Evolutionary conservation across 1,140 invertebrate species (phyloP), one percentile per base, ranked within the genome.

Genomic region (Meloidogyne exigua): DNA sequence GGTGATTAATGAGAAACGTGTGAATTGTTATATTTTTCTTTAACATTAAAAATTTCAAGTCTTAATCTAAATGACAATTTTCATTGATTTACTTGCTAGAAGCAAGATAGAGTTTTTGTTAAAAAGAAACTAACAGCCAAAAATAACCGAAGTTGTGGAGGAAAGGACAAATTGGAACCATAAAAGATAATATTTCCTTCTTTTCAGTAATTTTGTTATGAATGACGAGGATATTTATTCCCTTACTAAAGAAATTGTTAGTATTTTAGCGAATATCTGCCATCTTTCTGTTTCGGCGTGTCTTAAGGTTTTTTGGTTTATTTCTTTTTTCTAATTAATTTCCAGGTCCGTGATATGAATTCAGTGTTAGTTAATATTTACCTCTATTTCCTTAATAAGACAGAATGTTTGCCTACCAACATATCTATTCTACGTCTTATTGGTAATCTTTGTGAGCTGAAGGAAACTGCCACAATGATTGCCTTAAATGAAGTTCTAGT

Each of bases 201-300:
- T 57, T n/a, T 57, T 21, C 0, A 57, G 49, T 0, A 57, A n/a
- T n/a, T n/a, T 21, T 57, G n/a, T n/a, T 2, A 15, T 21, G n/a
- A 57, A n/a, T 21, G 49, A 57, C 3, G 18, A 57, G 4, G 49
- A 57, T 9, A 21, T 57, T 57, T 57, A 57, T 57, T n/a, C 18
- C 1, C 0, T 57, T 57, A 57, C n/a, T n/a, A 57, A 21, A 57
- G 66, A 68, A 1, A 42, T 42, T 36, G 21, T 68, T 42, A 68
- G 66, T 42, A 32, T 68, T 42, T n/a, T 68, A n/a, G 66, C 66
- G n/a, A 68, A 68, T 68, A 21, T 42, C 15, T 68, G 21, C 15
- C 39, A 68, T 25, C 66, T 68, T 42, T 68, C 66, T 18, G 28
- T 68, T 32, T 36, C 21, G 1, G 66, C 66, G n/a, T 68, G 66